These are phyloP conservation scores for Spilosoma lubricipeda DNA, from an alignment of 2,888 invertebrate genomes.

Conservation along the genomic window DNA sequence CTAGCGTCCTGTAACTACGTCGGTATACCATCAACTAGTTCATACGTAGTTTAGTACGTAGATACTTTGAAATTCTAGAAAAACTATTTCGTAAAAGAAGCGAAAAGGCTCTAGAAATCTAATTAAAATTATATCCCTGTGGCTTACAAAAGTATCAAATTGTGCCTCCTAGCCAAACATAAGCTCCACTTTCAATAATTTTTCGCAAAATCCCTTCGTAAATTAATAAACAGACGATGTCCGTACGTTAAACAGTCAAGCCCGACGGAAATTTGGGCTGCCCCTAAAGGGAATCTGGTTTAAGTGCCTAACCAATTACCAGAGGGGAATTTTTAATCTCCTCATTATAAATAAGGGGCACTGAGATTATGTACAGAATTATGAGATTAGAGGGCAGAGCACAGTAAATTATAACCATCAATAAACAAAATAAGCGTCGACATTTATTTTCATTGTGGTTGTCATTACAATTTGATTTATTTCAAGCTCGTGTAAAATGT, in stretches of 20 bases:
- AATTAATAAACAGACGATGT: conserved; percentile 16
- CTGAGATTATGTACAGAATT: conserved; percentile 70
- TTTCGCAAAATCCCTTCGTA: conserved; percentile 8
- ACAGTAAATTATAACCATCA: conserved; percentile 48
- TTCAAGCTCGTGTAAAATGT: background rate
- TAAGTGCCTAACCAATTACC: conserved; percentile 71
- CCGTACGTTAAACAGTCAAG: conserved; percentile 22
- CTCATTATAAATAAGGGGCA: conserved; percentile 74
- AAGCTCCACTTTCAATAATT: conserved; percentile 1
- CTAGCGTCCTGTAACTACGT: no score
- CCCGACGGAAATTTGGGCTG: conserved; percentile 51
- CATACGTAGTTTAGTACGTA: background rate
- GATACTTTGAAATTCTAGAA: background rate
- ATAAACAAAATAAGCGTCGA: conserved; percentile 44
- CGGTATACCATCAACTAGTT: no score
- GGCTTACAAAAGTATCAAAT: background rate
- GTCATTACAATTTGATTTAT: conserved; percentile 6
- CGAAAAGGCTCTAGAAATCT: background rate
- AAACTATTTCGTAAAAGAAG: background rate
- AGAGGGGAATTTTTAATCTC: conserved; percentile 75
- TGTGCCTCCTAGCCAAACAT: background rate
- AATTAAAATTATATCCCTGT: background rate
- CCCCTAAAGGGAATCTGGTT: conserved; percentile 64
- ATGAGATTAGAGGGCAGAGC: conserved; percentile 61
- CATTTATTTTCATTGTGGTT: conserved; percentile 40